Base-by-base conservation (phyloP, 2,113 vertebrate genomes). In the Cercocebus atys region DNA sequence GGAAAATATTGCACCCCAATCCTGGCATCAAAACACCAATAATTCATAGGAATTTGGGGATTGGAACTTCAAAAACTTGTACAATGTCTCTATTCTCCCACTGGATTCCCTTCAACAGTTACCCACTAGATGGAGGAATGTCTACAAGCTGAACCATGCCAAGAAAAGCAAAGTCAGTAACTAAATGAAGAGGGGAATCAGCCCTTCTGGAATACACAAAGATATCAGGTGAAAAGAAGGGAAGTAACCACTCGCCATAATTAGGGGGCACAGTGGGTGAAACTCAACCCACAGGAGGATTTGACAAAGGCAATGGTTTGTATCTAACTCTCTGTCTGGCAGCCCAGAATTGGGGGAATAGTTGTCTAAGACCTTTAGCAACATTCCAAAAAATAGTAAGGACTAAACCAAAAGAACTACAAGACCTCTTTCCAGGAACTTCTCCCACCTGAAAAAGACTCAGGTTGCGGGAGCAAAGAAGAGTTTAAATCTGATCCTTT, bases 141-240 rank as follows among this genome's bases (percentile, higher is more conserved):
- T 72, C 55, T 84, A 4, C 25, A 83, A 92, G 55, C 16, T 52
- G 73, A 95, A 96, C 45, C 45, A 82, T 27, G 38, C 66, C 35
- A 82, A 70, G 85, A 93, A 95, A 95, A 94, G 79, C 50, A 75
- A 75, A 55, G 30, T 52, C 73, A 76, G 38, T 73, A 90, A 82
- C 30, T 90, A 52, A 96, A 59, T 16, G 9, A 93, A 95, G 35
- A 96, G 64, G 40, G 27, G 47, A 87, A 43, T 43, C 66, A 95
- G 52, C 32, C 12, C 47, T 66, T 73, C 79, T 68, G 47, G 59
- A 96, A 92, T 40, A 81, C 72, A 78, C 40, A 96, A 73, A 79
- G 84, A 52, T 17, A 45, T 9, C 7, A 68, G 22, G n/a, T 83
- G 80, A 92, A 20, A 93, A 45, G 73, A 89, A 86, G 22, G 38